Evolutionary conservation across 2,888 invertebrate genomes (phyloP).

Genomic region (Chymomyza procnemis): DNA sequence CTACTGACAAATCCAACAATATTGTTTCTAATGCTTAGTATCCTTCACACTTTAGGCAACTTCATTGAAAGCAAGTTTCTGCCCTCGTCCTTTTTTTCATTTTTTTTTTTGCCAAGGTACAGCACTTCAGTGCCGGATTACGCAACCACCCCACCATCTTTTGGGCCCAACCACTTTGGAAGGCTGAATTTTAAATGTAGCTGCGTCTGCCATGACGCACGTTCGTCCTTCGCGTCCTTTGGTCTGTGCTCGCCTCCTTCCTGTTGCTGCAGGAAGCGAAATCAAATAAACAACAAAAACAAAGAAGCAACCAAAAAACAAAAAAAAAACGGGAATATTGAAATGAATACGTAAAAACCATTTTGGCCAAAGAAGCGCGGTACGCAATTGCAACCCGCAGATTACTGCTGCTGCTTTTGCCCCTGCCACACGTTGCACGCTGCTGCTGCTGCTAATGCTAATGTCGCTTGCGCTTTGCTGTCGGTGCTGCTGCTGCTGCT

Average conservation of each 20-base stretch:
- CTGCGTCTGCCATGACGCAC: neutral
- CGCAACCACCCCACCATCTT: too few species aligned
- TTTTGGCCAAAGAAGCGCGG: constrained; percentile 54
- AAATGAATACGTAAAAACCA: constrained; percentile 31
- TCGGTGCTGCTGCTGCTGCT: neutral
- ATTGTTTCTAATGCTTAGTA: too few species aligned
- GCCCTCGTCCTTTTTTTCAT: too few species aligned
- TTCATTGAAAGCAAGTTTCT: neutral
- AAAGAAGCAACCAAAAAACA: neutral
- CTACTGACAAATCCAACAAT: too few species aligned
- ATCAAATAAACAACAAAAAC: constrained; percentile 15
- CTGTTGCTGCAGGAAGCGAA: constrained; percentile 8
- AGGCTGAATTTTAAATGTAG: neutral
- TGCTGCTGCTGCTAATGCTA: neutral
- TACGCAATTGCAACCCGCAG: constrained; percentile 50
- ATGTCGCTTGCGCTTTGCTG: neutral
- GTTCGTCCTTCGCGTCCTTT: neutral
- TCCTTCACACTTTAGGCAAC: too few species aligned
- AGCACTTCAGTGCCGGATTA: neutral
- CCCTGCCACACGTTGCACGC: neutral
- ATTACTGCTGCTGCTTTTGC: constrained; percentile 24
- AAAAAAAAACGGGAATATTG: neutral
- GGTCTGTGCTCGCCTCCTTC: neutral
- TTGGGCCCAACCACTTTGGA: neutral
- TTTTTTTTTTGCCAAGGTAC: too few species aligned